Percentiles rank a stretch among this genome's conserved stretches.
These are phyloP conservation scores for Otocyon megalotis DNA, from an alignment of 2,113 vertebrate species.

Conservation along the genomic window DNA sequence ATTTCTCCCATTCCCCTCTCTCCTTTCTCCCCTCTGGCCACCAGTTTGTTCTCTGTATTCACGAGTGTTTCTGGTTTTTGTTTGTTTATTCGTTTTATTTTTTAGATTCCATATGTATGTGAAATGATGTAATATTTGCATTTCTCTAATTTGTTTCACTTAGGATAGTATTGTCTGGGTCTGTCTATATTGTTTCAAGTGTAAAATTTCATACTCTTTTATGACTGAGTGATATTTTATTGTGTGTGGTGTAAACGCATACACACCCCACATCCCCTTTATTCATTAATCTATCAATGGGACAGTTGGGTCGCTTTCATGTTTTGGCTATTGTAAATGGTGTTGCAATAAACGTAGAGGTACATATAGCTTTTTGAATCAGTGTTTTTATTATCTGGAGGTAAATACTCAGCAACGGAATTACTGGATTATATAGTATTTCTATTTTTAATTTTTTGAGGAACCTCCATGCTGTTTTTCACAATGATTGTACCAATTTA, in stretches of 20 bases:
- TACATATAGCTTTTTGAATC: background rate
- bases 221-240: background rate
- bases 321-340: background rate
- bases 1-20: background rate
- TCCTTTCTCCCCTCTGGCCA: background rate
- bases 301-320: background rate
- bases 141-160: background rate
- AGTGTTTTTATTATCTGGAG: background rate
- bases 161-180: background rate
- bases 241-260: background rate
- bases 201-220: background rate
- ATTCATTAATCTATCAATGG: background rate
- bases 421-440: background rate
- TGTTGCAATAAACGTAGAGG: background rate
- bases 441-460: background rate
- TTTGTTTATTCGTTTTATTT: background rate
- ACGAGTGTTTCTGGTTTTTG: background rate
- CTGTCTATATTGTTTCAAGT: background rate
- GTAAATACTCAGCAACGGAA: background rate
- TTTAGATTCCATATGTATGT: background rate
- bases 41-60: background rate
- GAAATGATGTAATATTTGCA: background rate
- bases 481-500: background rate
- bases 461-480: background rate
- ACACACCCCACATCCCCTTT: background rate